These are phyloP conservation scores for Malurus leucopterus DNA, from an alignment of 2,797 vertebrate genomes.

Conservation along the genomic window DNA sequence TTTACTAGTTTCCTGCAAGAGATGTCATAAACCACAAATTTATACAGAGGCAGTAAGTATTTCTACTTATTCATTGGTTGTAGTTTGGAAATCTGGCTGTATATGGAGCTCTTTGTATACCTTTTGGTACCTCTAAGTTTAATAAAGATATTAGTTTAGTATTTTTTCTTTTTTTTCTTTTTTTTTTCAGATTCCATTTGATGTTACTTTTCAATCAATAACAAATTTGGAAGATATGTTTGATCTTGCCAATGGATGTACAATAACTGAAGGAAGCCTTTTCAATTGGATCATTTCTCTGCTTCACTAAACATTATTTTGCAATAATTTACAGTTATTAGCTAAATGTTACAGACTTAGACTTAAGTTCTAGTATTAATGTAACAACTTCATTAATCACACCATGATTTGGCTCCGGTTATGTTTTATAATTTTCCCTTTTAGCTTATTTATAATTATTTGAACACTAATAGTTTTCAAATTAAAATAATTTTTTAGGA, in stretches of 20 bases:
- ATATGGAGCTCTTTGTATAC: background rate
- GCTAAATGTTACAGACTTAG: background rate
- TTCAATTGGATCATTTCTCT: constrained; percentile 77
- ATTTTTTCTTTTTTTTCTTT: background rate
- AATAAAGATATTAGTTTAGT: background rate
- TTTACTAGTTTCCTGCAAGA: background rate
- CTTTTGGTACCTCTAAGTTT: background rate
- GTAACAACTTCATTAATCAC: background rate
- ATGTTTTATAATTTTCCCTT: background rate
- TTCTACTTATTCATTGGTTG: background rate
- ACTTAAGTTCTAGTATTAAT: background rate
- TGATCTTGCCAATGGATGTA: constrained; percentile 75
- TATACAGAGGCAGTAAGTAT: background rate
- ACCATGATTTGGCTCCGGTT: background rate
- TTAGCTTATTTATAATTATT: background rate
- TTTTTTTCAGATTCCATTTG: constrained; percentile 76
- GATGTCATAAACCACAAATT: background rate
- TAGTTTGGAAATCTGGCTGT: background rate
- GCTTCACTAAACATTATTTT: constrained; percentile 49
- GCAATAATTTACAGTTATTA: background rate
- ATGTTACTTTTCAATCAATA: constrained; percentile 69
- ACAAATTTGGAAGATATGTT: constrained; percentile 78
- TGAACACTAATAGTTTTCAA: background rate
- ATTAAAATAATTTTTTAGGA: background rate
- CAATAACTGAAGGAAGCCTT: constrained; percentile 67